Evolutionary conservation across 2,888 invertebrate genomes (phyloP).

Genomic region (Encarsia formosa): DNA sequence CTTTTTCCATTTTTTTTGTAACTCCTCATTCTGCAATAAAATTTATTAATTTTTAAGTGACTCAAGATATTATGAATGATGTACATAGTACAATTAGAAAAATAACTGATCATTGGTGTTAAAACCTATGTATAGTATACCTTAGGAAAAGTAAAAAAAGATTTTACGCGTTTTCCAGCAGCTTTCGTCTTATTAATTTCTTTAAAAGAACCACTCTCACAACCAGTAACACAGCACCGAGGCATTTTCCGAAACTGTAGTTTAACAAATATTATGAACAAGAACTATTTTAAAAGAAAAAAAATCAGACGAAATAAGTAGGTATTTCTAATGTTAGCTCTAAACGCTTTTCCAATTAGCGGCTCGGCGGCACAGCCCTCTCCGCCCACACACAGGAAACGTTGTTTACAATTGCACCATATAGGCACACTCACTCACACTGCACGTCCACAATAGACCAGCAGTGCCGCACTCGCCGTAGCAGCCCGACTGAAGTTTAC

Average conservation of each 20-base stretch:
- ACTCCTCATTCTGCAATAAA: background rate
- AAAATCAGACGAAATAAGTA: background rate
- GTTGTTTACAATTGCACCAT: too few relatives aligned
- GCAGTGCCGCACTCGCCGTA: too few relatives aligned
- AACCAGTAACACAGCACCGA: conserved; percentile 3
- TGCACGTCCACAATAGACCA: too few relatives aligned
- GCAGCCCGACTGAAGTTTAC: too few relatives aligned
- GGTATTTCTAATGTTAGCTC: background rate
- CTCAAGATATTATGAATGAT: background rate
- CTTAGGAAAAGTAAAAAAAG: conserved; percentile 9
- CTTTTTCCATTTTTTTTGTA: conserved; percentile 5
- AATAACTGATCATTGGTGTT: background rate
- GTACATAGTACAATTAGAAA: background rate
- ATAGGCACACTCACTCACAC: too few relatives aligned
- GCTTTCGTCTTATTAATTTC: background rate
- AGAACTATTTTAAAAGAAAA: conserved; percentile 70
- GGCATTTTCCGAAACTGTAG: conserved; percentile 5
- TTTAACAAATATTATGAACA: background rate
- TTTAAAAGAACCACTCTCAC: conserved; percentile 6
- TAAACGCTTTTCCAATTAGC: too few relatives aligned
- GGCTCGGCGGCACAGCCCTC: too few relatives aligned
- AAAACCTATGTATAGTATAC: too few relatives aligned
- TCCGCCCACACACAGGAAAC: too few relatives aligned
- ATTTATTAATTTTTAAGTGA: background rate
- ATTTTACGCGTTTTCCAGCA: background rate